Evolutionary conservation across 2,888 invertebrate genomes (phyloP), one percentile per base, ranked within the genome.

Genomic region (Rhagium mordax): DNA sequence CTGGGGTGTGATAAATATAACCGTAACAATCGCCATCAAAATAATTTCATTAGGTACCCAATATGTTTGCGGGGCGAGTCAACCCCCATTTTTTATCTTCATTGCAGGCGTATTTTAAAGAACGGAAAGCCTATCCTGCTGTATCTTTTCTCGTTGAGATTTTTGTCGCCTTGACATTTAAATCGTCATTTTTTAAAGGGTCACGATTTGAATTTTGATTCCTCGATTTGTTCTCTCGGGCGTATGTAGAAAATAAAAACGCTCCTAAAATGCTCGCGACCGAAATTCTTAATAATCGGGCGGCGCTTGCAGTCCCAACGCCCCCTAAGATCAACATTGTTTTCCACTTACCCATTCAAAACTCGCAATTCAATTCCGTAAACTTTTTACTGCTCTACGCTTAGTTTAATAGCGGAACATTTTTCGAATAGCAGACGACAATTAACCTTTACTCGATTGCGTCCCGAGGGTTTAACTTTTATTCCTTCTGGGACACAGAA

Each of bases 341-440:
- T 72, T 72, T 68, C 72, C 72, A 72, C 72, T 72, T 72, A 71
- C 21, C 66, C 47, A 71, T 65, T 71, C 59, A 62, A 61, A 72
- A 62, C 24, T 55, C 49, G 67, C 55, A 61, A 62, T 72, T 64
- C 64, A 64, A 70, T 64, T 70, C 68, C 29, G 27, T 27, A 61
- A 67, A 72, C 49, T 72, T 72, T 72, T 55, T 61, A 62, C 61
- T 47, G 61, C 48, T 62, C 24, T 57, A 33, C 48, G 16, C 57
- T 49, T 48, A 62, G 15, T 68, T 64, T 68, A 72, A 68, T 41
- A 59, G 29, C 59, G 62, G 20, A 48, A 57, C 59, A 73, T 73
- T 70, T 73, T 70, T 73, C 65, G 73, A 66, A 73, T 70, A 27
- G 70, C 73, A 60, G 59, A 47, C 61, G 70, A 65, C 70, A 70